Conservation (phyloP, 2,797 vertebrate species). For the Mormyrus proboscirostris region DNA sequence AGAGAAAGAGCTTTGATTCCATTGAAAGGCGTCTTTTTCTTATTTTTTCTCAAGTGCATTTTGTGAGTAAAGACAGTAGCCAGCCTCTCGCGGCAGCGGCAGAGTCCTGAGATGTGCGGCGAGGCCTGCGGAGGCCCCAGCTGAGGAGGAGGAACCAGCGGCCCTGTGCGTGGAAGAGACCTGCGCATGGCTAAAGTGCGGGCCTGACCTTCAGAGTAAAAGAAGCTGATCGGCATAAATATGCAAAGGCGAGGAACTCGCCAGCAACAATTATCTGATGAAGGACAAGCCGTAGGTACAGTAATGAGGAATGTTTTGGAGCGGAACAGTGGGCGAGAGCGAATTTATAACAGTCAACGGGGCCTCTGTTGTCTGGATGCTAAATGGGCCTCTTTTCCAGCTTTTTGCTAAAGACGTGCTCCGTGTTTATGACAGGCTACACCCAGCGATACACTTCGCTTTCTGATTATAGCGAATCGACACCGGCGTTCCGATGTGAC, state of each 20-base stretch:
- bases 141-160: not conserved
- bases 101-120: not conserved
- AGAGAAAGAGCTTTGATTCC: slow-evolving; percentile 44
- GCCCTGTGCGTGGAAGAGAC: slow-evolving; percentile 24
- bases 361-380: slow-evolving; percentile 22
- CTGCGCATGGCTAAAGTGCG: slow-evolving; percentile 8
- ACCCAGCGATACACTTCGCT: slow-evolving; percentile 17
- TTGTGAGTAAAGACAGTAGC: not conserved
- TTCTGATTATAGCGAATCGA: slow-evolving; percentile 18
- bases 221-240: slow-evolving; percentile 31
- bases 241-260: slow-evolving; percentile 39
- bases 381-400: slow-evolving; percentile 20
- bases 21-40: slow-evolving; percentile 33
- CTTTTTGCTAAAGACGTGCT: not conserved
- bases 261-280: slow-evolving; percentile 49
- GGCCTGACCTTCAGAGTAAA: slow-evolving; percentile 35
- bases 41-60: slow-evolving; percentile 19
- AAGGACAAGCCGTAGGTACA: slow-evolving; percentile 46
- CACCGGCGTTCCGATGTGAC: slow-evolving; percentile 16
- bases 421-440: not conserved
- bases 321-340: slow-evolving; percentile 49
- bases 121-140: not conserved
- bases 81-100: not conserved
- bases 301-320: slow-evolving; percentile 47
- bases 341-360: slow-evolving; percentile 30